Evolutionary conservation across 1,140 invertebrate species (phyloP).

Genomic region (Cotesia glomerata): DNA sequence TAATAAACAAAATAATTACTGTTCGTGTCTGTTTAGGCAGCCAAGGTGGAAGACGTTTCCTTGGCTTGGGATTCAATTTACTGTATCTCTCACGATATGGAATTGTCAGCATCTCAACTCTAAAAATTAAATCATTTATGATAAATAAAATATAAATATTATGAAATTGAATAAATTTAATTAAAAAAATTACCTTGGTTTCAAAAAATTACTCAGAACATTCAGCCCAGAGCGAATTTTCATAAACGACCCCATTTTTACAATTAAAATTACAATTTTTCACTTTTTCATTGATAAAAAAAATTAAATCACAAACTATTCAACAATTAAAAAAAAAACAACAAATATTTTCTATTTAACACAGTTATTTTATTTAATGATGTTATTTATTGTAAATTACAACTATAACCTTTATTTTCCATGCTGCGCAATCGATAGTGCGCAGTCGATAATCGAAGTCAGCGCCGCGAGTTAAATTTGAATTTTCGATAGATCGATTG

Average conservation of each 20-base stretch:
- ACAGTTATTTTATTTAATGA: too few species aligned
- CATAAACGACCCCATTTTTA: constrained; percentile 24
- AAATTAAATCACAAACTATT: too few species aligned
- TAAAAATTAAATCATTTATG: constrained; percentile 22
- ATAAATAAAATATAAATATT: background rate
- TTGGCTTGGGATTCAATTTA: constrained; percentile 45
- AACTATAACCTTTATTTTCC: too few species aligned
- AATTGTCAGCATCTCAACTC: constrained; percentile 27
- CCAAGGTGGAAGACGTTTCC: constrained; percentile 66
- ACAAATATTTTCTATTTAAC: too few species aligned
- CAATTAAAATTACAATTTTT: too few species aligned
- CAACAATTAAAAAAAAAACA: too few species aligned
- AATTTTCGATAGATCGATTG: too few species aligned
- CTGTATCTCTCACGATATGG: constrained; percentile 24
- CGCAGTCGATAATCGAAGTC: too few species aligned
- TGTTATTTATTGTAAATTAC: too few species aligned
- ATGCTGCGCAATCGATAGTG: too few species aligned
- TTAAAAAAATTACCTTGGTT: constrained; percentile 41
- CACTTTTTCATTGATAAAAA: too few species aligned
- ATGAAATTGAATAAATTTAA: background rate
- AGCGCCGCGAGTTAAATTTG: too few species aligned
- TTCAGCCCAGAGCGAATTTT: constrained; percentile 38
- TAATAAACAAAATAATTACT: constrained; percentile 51
- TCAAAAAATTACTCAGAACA: constrained; percentile 41
- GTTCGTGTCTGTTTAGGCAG: constrained; percentile 61